Evolutionary conservation across 1,140 invertebrate genomes (phyloP).

Genomic region (Tetragnatha versicolor): DNA sequence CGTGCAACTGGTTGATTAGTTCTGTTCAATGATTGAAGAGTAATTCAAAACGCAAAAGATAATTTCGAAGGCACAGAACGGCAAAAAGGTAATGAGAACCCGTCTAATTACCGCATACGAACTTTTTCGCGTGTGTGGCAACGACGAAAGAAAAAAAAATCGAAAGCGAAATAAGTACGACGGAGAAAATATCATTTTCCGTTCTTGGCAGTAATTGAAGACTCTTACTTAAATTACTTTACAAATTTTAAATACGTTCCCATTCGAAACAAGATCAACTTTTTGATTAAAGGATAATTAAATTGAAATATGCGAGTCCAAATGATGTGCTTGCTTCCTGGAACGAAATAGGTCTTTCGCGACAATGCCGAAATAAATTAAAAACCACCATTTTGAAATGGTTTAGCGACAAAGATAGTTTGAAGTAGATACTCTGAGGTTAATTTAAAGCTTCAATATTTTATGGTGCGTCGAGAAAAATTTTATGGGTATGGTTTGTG

Average conservation of each 20-base stretch:
- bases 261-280: not conserved
- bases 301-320: not conserved
- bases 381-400: not conserved
- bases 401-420: not conserved
- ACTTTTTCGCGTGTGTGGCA: no score
- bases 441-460: no score
- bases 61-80: no score
- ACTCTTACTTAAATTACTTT: not conserved
- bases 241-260: not conserved
- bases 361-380: not conserved
- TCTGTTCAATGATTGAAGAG: no score
- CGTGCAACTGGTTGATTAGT: no score
- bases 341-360: not conserved
- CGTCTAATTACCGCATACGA: no score
- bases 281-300: constrained; percentile 2
- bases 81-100: no score
- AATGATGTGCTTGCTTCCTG: not conserved
- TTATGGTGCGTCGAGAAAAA: no score
- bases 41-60: no score
- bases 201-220: not conserved
- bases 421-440: no score
- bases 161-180: not conserved
- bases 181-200: not conserved
- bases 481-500: no score
- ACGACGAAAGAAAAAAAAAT: no score